Evolutionary conservation across 2,888 invertebrate genomes (phyloP), one percentile per base, ranked within the genome.

Genomic region (Criorhina ranunculi): DNA sequence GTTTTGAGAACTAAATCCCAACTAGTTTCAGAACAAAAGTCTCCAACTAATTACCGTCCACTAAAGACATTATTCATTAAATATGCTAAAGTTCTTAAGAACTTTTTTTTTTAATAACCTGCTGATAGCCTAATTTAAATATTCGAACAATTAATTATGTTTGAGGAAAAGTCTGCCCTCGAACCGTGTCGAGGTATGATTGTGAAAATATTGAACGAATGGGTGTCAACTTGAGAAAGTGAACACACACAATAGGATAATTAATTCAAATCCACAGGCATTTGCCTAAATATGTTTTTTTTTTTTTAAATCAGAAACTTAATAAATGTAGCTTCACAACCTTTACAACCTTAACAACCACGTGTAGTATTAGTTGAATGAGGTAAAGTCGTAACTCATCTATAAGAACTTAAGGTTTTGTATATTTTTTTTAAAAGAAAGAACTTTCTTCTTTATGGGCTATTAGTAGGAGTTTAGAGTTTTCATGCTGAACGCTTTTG

Each of bases 51-150:
- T 64, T 53, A 29, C 29, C 17, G 8, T 31, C 11, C n/a, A 31
- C 3, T n/a, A 29, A 24, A 24, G 9, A 19, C 44, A 40, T 17
- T 55, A 24, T 42, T 57, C 57, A 35, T 17, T 4, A 37, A 44
- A 31, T 46, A 57, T 75, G 75, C 44, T 46, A 57, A 75, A 57
- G 7, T 55, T 31, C 9, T 44, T 15, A 5, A 7, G n/a, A 15
- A 44, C 15, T 9, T 4, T n/a, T 49, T 8, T 24, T 8, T 8
- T n/a, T 75, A 57, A 57, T 75, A 55, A 66, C 37, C 57, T 57
- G 64, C 8, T 66, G 57, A 75, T 19, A 46, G 57, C 1, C 19
- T 57, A 17, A 75, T 75, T 72, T 75, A 19, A 66, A 75, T 75
- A 75, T 57, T 75, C 33, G 9, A 33, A 11, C 46, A 57, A 75